Percentiles rank a stretch among this genome's conserved stretches.
Conservation (phyloP, 2,888 invertebrate species). For the Euzetes globulus region DNA sequence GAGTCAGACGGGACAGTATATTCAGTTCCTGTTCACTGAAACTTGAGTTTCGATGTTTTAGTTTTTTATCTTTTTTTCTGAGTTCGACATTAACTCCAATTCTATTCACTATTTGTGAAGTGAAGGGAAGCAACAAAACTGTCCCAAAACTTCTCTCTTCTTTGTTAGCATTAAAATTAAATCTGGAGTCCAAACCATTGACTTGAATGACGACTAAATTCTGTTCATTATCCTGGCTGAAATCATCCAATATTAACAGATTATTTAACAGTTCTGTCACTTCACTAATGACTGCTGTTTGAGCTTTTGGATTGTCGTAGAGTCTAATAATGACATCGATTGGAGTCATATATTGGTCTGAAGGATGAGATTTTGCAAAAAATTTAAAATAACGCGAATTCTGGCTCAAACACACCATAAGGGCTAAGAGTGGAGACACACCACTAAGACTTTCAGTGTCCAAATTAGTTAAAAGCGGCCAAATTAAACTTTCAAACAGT, state of each 20-base stretch:
- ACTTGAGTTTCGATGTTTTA: neutral
- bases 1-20: slow-evolving; percentile 46
- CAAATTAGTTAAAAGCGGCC: slow-evolving; percentile 63
- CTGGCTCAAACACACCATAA: slow-evolving; percentile 71
- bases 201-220: slow-evolving; percentile 29
- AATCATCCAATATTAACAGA: slow-evolving; percentile 43
- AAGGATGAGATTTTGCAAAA: slow-evolving; percentile 55
- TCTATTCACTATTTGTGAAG: slow-evolving; percentile 57
- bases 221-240: neutral
- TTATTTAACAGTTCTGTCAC: slow-evolving; percentile 47
- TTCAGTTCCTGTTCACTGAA: slow-evolving; percentile 42
- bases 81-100: slow-evolving; percentile 42
- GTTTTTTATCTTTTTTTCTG: neutral
- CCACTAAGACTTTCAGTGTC: slow-evolving; percentile 71
- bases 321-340: slow-evolving; percentile 64
- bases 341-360: slow-evolving; percentile 51
- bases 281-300: slow-evolving; percentile 54
- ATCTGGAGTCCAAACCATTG: slow-evolving; percentile 26
- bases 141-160: slow-evolving; percentile 58
- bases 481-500: slow-evolving; percentile 68
- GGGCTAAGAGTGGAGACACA: slow-evolving; percentile 69
- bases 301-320: slow-evolving; percentile 61
- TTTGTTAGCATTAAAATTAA: neutral
- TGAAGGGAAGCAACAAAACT: slow-evolving; percentile 64
- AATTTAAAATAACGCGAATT: slow-evolving; percentile 66